phyloP scores from a whole-genome alignment of 2,797 vertebrate species.

The Leptoclinus maculatus region DNA sequence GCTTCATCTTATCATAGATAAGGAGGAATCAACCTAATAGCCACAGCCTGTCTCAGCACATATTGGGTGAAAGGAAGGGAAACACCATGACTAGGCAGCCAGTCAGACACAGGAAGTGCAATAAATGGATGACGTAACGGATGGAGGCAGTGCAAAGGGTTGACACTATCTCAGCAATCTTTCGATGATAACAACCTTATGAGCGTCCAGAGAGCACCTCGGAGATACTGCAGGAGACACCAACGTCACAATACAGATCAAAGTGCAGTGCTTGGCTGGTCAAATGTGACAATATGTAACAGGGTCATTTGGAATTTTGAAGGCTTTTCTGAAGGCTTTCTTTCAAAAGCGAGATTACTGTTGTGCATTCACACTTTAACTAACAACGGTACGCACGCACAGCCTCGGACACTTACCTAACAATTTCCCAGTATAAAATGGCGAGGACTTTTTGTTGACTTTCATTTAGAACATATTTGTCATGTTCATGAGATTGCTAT shows the following conservation, averaged over 20 bases:
- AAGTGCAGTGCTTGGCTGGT: slow-evolving; percentile 14
- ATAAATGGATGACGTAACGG: slow-evolving; percentile 36
- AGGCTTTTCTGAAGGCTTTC: background rate
- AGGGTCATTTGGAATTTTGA: background rate
- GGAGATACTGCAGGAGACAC: background rate
- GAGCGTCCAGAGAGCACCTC: background rate
- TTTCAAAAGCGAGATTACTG: background rate
- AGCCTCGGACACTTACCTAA: background rate
- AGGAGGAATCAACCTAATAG: background rate
- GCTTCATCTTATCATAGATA: background rate
- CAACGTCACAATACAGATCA: background rate
- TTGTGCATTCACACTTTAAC: background rate
- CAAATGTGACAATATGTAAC: slow-evolving; percentile 23
- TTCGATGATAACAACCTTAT: background rate
- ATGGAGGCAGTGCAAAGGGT: slow-evolving; percentile 24
- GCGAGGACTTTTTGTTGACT: no score
- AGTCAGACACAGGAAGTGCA: background rate
- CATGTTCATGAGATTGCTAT: background rate
- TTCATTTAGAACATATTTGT: background rate
- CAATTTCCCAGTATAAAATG: no score
- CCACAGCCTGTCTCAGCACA: background rate
- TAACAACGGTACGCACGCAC: background rate
- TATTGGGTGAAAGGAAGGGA: slow-evolving; percentile 5
- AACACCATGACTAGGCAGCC: background rate
- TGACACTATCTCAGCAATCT: slow-evolving; percentile 20